Evolutionary conservation across 2,113 vertebrate genomes (phyloP), one percentile per base, ranked within the genome.

Genomic region (Phylloscopus trochiloides): DNA sequence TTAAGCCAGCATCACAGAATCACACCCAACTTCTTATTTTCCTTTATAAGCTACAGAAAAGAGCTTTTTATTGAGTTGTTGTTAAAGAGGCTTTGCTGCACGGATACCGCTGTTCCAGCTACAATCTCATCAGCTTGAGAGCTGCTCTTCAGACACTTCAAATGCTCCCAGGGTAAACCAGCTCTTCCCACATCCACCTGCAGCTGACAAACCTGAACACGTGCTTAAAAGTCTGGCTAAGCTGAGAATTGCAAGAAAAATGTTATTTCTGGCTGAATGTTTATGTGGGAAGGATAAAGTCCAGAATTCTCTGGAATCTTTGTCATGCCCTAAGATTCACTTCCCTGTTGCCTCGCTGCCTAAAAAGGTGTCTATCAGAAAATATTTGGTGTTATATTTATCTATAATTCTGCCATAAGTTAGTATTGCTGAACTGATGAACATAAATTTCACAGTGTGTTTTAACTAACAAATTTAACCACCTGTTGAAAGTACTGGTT

Each of bases 391-490:
- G 57, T 95, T 96, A 89, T 88, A 79, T 92, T 96, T 90, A 90
- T 78, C 73, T 96, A 57, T 95, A 92, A 92, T 97, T 97, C 95
- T 93, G 78, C 29, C 70, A 72, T 92, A 94, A 96, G 83, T 96
- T 91, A 95, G 61, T 54, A 90, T 91, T 77, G 79, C 92, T 97
- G 97, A 96, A 97, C 96, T 96, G 97, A 97, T 93, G 94, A 97
- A 89, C 76, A 96, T 93, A 93, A 89, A 96, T 95, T 94, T 94
- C 95, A 95, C 76, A 74, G 94, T 94, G 89, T 94, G 93, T 96
- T 97, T 96, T 63, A 55, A 89, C 63, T 58, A 94, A 73, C 81
- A 96, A 95, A 96, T 97, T 29, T 63, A 65, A 52, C 59, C 92
- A 96, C 85, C 97, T 94, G 94, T 88, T 96, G 81, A 96, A 97